A percentile compares a stretch with the other conserved stretches of the same genome.
Evolutionary conservation across 2,888 invertebrate species (phyloP).

Genomic region (Oscheius sp.): DNA sequence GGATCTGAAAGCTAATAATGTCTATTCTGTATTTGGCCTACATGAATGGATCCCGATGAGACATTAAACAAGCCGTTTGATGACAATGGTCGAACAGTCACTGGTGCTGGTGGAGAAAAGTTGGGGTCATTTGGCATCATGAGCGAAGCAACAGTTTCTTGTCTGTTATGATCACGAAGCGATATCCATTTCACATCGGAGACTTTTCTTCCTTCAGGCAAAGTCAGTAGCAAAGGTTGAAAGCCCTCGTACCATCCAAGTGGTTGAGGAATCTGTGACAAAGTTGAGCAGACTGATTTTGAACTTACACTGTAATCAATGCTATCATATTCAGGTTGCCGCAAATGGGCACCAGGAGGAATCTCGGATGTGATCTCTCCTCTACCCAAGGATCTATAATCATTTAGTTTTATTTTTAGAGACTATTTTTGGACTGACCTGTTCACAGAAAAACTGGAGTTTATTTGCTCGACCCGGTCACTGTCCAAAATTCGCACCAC

Average conservation of each 20-base stretch:
- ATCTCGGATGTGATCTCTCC: constrained; percentile 2
- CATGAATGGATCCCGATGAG: constrained; percentile 66
- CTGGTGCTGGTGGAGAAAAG: constrained; percentile 61
- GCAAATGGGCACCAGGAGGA: constrained; percentile 43
- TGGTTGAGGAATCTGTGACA: constrained; percentile 47
- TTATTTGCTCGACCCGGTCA: constrained; percentile 37
- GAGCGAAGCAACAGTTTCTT: constrained; percentile 64
- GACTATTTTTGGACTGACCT: constrained; percentile 27
- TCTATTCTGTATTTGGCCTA: constrained; percentile 19
- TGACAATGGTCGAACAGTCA: constrained; percentile 60
- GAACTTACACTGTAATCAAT: constrained; percentile 43
- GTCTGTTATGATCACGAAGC: constrained; percentile 67
- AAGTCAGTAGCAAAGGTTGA: constrained; percentile 68
- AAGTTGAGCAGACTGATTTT: too few species aligned
- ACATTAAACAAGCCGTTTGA: constrained; percentile 61
- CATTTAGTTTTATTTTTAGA: neutral
- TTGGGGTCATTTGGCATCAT: constrained; percentile 68
- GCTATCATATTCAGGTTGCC: constrained; percentile 50
- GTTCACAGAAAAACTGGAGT: constrained; percentile 24
- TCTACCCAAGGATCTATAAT: neutral
- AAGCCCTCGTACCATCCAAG: constrained; percentile 70
- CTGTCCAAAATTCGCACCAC: constrained; percentile 44
- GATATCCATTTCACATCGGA: constrained; percentile 69
- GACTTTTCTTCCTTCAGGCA: constrained; percentile 61
- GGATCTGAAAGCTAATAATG: constrained; percentile 53